phyloP scores from a whole-genome alignment of 2,888 invertebrate species.

The Acrobasis consociella region DNA sequence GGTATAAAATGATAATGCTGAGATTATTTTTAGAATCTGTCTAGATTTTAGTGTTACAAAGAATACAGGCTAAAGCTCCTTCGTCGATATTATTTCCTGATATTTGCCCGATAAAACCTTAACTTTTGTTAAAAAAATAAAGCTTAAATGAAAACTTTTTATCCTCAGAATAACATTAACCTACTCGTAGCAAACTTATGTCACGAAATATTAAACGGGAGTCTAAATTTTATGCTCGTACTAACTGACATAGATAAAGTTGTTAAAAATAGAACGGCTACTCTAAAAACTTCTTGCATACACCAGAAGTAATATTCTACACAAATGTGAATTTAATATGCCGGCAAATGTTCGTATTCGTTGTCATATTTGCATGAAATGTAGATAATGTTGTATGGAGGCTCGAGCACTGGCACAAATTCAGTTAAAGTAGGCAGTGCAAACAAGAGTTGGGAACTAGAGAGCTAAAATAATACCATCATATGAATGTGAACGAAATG shows the following conservation, averaged over 20 bases:
- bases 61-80: no score
- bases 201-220: background rate
- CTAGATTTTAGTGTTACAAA: no score
- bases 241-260: background rate
- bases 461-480: constrained; percentile 27
- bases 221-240: background rate
- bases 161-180: no score
- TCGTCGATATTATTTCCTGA: no score
- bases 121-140: no score
- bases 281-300: constrained; percentile 5
- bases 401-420: constrained; percentile 30
- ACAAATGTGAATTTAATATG: constrained; percentile 41
- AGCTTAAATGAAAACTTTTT: no score
- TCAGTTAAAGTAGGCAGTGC: constrained; percentile 35
- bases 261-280: background rate
- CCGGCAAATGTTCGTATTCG: constrained; percentile 32
- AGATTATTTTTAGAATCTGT: no score
- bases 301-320: constrained; percentile 10
- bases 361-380: constrained; percentile 31
- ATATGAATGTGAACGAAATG: constrained; percentile 47
- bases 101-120: no score
- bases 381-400: constrained; percentile 31
- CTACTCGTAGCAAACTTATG: background rate
- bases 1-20: no score
- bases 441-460: constrained; percentile 37